Evolutionary conservation across 2,888 invertebrate species (phyloP).

Genomic region (Dolichomitus sp.): DNA sequence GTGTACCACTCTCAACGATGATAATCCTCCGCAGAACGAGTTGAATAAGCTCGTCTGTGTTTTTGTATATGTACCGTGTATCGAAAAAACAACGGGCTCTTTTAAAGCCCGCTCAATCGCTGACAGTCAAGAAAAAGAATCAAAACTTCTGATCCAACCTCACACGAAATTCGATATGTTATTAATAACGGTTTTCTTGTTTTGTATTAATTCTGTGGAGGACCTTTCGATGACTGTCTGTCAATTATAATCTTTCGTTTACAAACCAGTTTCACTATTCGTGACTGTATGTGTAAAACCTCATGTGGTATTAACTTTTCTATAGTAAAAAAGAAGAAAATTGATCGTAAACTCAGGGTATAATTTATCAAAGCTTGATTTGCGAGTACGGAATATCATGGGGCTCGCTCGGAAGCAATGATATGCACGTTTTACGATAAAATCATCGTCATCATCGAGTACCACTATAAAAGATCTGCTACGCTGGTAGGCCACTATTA

Average conservation of each 20-base stretch:
- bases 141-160: conserved; percentile 8
- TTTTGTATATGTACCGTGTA: not conserved
- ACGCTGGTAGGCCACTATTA: conserved; percentile 44
- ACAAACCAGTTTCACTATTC: not conserved
- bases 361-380: conserved; percentile 21
- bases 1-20: conserved; percentile 6
- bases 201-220: not conserved
- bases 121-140: conserved; percentile 16
- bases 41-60: not conserved
- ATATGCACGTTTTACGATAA: conserved; percentile 37
- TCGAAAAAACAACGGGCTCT: not conserved
- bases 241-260: not conserved
- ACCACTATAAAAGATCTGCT: not conserved
- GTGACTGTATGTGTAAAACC: no score
- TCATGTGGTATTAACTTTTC: not conserved
- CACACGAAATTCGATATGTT: conserved; percentile 48
- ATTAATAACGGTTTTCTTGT: conserved; percentile 7
- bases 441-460: conserved; percentile 13
- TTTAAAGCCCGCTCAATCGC: not conserved
- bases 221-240: not conserved
- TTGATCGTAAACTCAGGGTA: not conserved
- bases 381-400: not conserved
- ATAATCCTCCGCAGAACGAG: conserved; percentile 15
- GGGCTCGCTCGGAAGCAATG: conserved; percentile 15
- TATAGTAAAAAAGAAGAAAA: not conserved